phyloP scores from a whole-genome alignment of 2,113 vertebrate genomes.

The Cebidichthys violaceus region DNA sequence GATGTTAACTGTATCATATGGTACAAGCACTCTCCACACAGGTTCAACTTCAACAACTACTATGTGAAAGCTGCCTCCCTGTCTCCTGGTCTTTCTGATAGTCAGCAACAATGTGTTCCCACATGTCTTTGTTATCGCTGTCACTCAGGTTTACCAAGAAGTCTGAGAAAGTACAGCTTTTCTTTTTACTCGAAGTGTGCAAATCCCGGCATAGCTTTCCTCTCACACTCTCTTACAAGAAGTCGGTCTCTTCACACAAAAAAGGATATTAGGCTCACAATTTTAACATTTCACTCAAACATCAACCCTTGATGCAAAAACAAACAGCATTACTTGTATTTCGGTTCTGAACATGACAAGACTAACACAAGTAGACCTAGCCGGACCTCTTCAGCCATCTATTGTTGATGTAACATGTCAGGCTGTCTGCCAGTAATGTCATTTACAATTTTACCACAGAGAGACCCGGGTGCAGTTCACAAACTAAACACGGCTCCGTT shows the following conservation, averaged over 20 bases:
- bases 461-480: neutral
- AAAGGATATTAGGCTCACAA: slow-evolving; percentile 6
- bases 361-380: slow-evolving; percentile 5
- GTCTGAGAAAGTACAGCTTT: slow-evolving; percentile 4
- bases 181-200: neutral
- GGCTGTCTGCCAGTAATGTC: slow-evolving; percentile 13
- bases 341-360: slow-evolving; percentile 6
- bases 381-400: neutral
- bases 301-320: slow-evolving; percentile 2
- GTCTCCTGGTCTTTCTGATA: too few species aligned
- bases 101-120: too few species aligned
- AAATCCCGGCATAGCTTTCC: neutral
- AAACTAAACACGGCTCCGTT: slow-evolving; percentile 1
- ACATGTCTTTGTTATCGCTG: slow-evolving; percentile 16
- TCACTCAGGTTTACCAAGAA: neutral
- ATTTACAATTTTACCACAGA: slow-evolving; percentile 14
- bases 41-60: slow-evolving; percentile 10
- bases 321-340: slow-evolving; percentile 16
- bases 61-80: neutral
- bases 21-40: neutral
- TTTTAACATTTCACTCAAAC: slow-evolving; percentile 12
- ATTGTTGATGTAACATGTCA: neutral
- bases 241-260: neutral
- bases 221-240: neutral
- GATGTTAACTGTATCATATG: slow-evolving; percentile 45